phyloP scores from a whole-genome alignment of 2,797 vertebrate genomes.

The Melanotaenia boesemani region DNA sequence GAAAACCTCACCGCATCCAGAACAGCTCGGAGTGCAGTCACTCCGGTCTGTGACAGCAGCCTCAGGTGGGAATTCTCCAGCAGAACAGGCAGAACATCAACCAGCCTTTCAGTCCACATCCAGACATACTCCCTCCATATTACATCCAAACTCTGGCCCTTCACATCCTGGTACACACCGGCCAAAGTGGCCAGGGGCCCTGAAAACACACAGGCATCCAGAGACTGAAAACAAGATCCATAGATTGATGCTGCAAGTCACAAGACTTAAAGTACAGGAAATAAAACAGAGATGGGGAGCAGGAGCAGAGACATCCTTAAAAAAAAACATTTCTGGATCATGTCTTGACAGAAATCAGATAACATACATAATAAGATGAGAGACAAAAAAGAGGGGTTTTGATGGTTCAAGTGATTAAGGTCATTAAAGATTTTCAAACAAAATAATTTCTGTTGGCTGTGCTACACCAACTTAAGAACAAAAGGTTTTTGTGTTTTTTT shows the following conservation, averaged over 20 bases:
- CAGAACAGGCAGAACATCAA: conserved; percentile 76
- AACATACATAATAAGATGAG: not conserved
- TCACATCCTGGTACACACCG: conserved; percentile 88
- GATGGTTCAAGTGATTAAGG: not conserved
- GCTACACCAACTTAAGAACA: not conserved
- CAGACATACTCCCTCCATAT: conserved; percentile 81
- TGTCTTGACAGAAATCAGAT: not conserved
- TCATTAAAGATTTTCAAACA: too few relatives aligned
- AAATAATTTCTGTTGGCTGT: too few relatives aligned
- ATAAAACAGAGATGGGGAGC: not conserved
- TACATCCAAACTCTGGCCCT: conserved; percentile 78
- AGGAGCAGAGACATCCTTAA: too few relatives aligned
- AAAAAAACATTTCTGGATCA: too few relatives aligned
- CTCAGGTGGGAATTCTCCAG: conserved; percentile 81
- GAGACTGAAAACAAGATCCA: not conserved
- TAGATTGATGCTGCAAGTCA: not conserved
- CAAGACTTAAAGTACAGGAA: not conserved
- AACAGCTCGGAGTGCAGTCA: conserved; percentile 62
- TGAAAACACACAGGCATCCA: conserved; percentile 46
- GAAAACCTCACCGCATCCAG: conserved; percentile 83
- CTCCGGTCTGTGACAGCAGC: conserved; percentile 67
- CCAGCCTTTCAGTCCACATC: conserved; percentile 70
- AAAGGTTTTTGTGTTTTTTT: not conserved
- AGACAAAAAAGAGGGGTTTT: conserved; percentile 6
- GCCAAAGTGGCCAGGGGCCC: conserved; percentile 87